Evolutionary conservation across 2,797 vertebrate genomes (phyloP).

Genomic region (Percopsis omiscomaycus): DNA sequence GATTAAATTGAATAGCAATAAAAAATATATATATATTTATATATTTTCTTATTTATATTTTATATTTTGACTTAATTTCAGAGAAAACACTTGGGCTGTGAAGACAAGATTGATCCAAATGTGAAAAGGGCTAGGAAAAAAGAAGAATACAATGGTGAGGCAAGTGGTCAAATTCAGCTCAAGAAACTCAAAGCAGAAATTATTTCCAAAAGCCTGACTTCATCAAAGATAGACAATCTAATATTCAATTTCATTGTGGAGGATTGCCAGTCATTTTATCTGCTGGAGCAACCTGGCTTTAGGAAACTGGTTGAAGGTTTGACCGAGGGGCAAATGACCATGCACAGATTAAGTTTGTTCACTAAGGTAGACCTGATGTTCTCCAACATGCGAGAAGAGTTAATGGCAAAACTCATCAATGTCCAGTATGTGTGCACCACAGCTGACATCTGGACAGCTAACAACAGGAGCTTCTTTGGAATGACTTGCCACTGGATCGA

Average conservation of each 20-base stretch:
- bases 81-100: constrained; percentile 73
- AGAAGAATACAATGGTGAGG: constrained; percentile 63
- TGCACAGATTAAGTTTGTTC: constrained; percentile 70
- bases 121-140: constrained; percentile 65
- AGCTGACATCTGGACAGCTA: constrained; percentile 74
- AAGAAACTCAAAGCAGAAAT: constrained; percentile 74
- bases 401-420: constrained; percentile 61
- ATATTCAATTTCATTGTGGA: constrained; percentile 74
- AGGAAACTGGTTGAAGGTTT: constrained; percentile 69
- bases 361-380: constrained; percentile 68
- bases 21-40: neutral
- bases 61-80: constrained; percentile 31
- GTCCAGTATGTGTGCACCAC: constrained; percentile 77
- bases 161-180: constrained; percentile 68
- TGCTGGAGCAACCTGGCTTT: constrained; percentile 75
- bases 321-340: constrained; percentile 70
- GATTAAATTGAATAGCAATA: neutral
- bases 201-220: constrained; percentile 71
- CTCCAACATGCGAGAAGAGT: constrained; percentile 70
- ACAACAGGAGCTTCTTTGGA: constrained; percentile 72
- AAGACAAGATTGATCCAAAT: constrained; percentile 57
- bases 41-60: neutral
- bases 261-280: constrained; percentile 70
- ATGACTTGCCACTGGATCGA: constrained; percentile 83
- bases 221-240: constrained; percentile 64